Percentiles rank a stretch among this genome's conserved stretches.
phyloP scores from a whole-genome alignment of 53 echinoderm and acorn worm genomes.

The Echinometra lucunter region DNA sequence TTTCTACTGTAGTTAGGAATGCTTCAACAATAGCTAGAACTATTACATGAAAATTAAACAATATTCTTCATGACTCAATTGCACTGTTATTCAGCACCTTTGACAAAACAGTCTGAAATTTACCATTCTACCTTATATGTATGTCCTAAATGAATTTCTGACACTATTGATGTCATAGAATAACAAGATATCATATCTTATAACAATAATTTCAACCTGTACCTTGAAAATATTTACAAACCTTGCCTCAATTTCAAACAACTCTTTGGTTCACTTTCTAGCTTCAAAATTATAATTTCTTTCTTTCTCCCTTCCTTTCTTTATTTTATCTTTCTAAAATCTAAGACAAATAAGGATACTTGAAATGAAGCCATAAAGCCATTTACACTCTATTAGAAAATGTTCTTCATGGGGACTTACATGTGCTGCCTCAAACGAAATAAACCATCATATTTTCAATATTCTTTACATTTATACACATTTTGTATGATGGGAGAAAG shows the following conservation, averaged over 20 bases:
- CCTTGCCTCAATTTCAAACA: background rate
- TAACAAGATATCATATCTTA: no score
- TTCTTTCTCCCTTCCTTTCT: no score
- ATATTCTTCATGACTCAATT: background rate
- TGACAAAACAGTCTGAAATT: background rate
- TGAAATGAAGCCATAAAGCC: no score
- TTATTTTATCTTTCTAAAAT: no score
- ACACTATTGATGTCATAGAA: no score
- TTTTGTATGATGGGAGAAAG: no score
- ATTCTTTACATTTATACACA: background rate
- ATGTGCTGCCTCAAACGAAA: background rate
- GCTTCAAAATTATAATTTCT: background rate
- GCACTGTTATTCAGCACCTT: constrained; percentile 44
- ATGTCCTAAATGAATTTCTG: no score
- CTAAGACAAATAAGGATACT: no score
- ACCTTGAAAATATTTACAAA: background rate
- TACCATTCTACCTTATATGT: no score
- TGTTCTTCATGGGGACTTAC: background rate
- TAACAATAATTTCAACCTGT: no score
- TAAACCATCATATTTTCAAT: background rate
- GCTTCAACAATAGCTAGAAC: background rate
- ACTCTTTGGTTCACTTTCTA: background rate
- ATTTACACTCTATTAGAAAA: background rate
- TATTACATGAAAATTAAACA: background rate
- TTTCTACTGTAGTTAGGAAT: background rate